Evolutionary conservation across 2,888 invertebrate genomes (phyloP), one percentile per base, ranked within the genome.

Genomic region (Palloptera scutellata): DNA sequence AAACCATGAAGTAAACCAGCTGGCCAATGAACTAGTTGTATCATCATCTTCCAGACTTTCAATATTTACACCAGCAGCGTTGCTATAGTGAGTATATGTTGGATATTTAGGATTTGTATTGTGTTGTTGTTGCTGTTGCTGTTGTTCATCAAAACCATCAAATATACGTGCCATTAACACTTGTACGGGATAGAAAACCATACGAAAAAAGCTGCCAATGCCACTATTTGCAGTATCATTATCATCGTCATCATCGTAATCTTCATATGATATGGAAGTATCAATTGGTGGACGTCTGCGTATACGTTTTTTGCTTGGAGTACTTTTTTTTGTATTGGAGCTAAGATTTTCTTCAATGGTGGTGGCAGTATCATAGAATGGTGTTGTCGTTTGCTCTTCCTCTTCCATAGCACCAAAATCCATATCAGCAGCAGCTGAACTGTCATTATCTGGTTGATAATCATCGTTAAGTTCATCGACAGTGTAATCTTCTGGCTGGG

Each of bases 1-100:
- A 66, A 84, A 83, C 81, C 76, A 83, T 1, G 83, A 81, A 52
- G 77, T 74, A 2, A 84, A 74, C 84, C 83, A 84, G 58, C 75
- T 73, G 62, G 76, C 70, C 12, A 82, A 40, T 0, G 76, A 74
- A 19, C 68, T 76, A 13, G 68, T 69, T 1, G 74, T 71, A 0
- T 71, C 75, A 11, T 76, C 75, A 0, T 72, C 66, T n/a, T 74
- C 76, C 0, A 73, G 73, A 30, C 42, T 64, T 6, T 30, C 64
- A 43, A 65, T 66, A 0, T 67, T 70, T 0, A 70, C 73, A 54
- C 70, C 69, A 13, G 66, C 68, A 20, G 63, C 66, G 55, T 76
- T 81, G 61, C 81, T 79, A 53, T 83, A 82, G 8, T 79, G 75
- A 1, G 82, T 83, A 55, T 81, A 81, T 40, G 76, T 78, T 11